Percentiles rank a stretch among this genome's conserved stretches.
Conservation (phyloP, 2,797 vertebrate species). For the Rhyacichthys aspro region DNA sequence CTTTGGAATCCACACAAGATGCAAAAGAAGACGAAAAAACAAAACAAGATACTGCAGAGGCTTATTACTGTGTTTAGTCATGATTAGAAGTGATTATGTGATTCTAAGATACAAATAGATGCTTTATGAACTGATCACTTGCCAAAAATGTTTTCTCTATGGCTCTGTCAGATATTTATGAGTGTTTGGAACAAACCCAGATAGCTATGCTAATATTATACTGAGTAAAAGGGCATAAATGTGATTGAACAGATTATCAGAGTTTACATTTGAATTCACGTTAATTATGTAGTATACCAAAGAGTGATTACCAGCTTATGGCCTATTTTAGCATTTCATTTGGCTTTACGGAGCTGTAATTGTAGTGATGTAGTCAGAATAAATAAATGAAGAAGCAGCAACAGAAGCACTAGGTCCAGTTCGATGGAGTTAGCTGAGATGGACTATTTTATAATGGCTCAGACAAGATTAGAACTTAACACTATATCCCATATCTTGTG, state of each 20-base stretch:
- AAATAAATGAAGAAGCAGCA: no score
- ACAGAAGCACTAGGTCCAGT: no score
- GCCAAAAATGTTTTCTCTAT: neutral
- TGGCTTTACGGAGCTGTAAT: neutral
- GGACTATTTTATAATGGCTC: no score
- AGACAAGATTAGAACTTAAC: no score
- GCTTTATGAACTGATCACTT: slow-evolving; percentile 1
- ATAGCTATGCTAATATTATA: neutral
- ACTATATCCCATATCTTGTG: no score
- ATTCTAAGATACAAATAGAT: neutral
- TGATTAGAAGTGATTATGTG: neutral
- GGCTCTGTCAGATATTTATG: neutral
- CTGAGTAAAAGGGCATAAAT: neutral
- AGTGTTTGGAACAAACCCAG: neutral
- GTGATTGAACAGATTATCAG: neutral
- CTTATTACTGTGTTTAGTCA: neutral
- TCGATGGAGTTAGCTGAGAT: no score
- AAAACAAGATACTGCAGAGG: neutral
- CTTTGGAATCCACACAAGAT: neutral
- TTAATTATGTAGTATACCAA: neutral
- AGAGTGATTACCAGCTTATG: no score
- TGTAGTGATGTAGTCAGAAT: no score
- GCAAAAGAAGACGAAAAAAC: no score
- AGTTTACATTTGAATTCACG: neutral
- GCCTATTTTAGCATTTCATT: neutral